These are phyloP conservation scores for Limosa lapponica DNA, from an alignment of 2,797 vertebrate genomes.

Conservation along the genomic window DNA sequence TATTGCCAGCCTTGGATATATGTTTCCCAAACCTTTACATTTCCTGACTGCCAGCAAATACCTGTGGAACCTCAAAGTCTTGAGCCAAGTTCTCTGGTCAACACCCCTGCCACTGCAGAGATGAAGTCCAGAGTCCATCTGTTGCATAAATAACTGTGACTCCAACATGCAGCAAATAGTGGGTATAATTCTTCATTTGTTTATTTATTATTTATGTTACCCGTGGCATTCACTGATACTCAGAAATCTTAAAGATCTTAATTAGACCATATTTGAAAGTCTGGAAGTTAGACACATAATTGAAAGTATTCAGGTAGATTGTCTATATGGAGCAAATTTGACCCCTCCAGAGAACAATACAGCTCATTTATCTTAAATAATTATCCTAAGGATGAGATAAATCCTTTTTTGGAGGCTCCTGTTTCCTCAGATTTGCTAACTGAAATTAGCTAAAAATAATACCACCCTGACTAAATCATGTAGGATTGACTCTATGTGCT, in stretches of 20 bases:
- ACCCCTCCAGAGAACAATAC: neutral
- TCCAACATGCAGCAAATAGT: accelerated
- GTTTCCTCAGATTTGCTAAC: neutral
- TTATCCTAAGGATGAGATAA: neutral
- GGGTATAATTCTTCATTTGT: neutral
- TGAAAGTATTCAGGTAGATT: neutral
- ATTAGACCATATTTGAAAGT: neutral
- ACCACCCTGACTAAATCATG: neutral
- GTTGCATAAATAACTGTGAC: neutral
- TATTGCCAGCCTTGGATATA: neutral
- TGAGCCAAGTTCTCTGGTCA: neutral
- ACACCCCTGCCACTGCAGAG: neutral
- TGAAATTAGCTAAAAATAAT: neutral
- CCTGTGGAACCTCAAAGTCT: neutral
- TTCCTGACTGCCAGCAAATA: neutral
- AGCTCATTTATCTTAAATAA: neutral
- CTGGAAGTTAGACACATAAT: neutral
- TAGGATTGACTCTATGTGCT: neutral
- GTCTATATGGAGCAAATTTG: neutral
- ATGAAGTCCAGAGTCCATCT: neutral
- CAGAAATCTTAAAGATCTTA: neutral
- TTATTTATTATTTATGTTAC: neutral
- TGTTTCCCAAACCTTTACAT: neutral
- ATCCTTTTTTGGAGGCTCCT: neutral
- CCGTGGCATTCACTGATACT: neutral